These are phyloP conservation scores for Setophaga petechia DNA, from an alignment of 2,113 vertebrate genomes.

Conservation along the genomic window DNA sequence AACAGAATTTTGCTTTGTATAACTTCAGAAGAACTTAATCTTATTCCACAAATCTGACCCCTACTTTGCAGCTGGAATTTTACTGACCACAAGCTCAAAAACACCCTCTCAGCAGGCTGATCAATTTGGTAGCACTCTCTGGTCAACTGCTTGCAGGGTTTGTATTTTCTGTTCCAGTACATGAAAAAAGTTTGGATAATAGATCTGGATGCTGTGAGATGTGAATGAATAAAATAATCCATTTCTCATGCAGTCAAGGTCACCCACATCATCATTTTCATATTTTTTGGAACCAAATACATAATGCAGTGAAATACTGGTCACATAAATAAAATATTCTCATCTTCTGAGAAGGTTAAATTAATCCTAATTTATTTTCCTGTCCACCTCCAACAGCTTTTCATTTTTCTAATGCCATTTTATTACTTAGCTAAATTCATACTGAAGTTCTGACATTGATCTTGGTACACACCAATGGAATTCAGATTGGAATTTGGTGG, in stretches of 20 bases:
- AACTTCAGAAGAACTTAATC: not conserved
- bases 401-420: not conserved
- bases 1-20: not conserved
- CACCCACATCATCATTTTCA: not conserved
- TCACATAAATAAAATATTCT: not conserved
- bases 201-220: not conserved
- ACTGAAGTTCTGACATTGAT: not conserved
- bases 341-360: not conserved
- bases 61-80: not conserved
- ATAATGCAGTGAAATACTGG: not conserved
- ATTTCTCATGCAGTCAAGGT: not conserved
- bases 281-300: not conserved
- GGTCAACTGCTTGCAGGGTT: not conserved
- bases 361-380: not conserved
- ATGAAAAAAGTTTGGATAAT: not conserved
- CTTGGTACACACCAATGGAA: not conserved
- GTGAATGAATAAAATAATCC: not conserved
- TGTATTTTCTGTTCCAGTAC: not conserved
- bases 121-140: not conserved
- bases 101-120: not conserved
- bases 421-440: not conserved
- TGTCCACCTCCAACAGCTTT: not conserved
- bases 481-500: not conserved
- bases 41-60: not conserved
- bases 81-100: not conserved